These are phyloP conservation scores for Galagoides demidoff DNA, from an alignment of 2,797 vertebrate species.

Conservation along the genomic window DNA sequence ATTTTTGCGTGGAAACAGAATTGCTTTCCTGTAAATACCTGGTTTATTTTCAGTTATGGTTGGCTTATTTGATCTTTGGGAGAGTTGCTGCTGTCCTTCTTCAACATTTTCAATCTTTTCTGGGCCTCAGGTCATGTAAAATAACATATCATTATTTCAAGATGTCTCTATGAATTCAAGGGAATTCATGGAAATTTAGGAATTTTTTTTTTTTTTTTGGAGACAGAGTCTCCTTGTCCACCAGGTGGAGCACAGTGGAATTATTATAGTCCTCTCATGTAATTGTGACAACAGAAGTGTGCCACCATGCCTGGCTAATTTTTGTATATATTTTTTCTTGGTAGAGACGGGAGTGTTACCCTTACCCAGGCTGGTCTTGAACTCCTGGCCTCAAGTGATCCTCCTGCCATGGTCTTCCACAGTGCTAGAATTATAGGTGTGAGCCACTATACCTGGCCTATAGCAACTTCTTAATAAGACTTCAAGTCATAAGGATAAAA, in stretches of 20 bases:
- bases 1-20: neutral
- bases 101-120: constrained; percentile 16
- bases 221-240: neutral
- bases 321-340: too few relatives aligned
- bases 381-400: too few relatives aligned
- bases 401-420: neutral
- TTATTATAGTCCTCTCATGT: neutral
- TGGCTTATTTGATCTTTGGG: neutral
- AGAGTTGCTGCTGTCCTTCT: neutral
- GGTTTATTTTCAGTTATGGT: constrained; percentile 29
- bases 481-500: neutral
- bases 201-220: neutral
- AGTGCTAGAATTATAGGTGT: neutral
- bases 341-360: too few relatives aligned
- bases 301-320: too few relatives aligned
- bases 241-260: neutral
- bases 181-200: neutral
- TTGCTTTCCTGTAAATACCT: neutral
- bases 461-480: neutral
- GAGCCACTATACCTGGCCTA: neutral
- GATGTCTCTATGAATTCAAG: neutral
- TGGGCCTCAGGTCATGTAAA: neutral
- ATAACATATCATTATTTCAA: neutral
- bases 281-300: too few relatives aligned
- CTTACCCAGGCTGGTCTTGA: too few relatives aligned